A percentile compares a stretch with the other conserved stretches of the same genome.
Evolutionary conservation across 1,140 invertebrate species (phyloP).

Genomic region (Ylistrum balloti): DNA sequence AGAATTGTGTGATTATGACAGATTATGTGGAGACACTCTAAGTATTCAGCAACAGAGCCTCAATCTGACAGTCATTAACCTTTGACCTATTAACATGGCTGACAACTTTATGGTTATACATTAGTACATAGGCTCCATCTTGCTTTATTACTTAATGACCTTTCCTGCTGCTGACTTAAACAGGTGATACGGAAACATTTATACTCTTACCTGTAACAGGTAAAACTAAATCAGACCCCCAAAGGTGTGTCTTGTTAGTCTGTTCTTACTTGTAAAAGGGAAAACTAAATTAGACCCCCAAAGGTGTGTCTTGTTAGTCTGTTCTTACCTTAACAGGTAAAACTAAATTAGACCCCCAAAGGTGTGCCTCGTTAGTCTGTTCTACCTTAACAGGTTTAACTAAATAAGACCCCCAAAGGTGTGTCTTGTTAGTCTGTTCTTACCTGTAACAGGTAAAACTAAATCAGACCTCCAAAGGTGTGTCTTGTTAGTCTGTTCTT

Average conservation of each 20-base stretch:
- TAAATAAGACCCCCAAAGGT: neutral
- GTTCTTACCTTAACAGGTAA: too few relatives aligned
- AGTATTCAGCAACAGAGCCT: neutral
- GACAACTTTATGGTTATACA: constrained; percentile 28
- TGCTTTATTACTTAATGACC: neutral
- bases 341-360: neutral
- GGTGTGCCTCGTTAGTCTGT: too few relatives aligned
- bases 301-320: neutral
- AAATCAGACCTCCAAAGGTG: neutral
- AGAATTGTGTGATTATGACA: too few relatives aligned
- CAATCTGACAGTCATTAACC: neutral
- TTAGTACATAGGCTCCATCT: constrained; percentile 11
- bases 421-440: too few relatives aligned
- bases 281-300: neutral
- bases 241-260: neutral
- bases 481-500: too few relatives aligned
- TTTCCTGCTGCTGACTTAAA: neutral
- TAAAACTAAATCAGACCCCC: neutral
- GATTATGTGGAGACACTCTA: too few relatives aligned
- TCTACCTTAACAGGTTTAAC: too few relatives aligned
- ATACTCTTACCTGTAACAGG: neutral
- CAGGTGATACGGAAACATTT: neutral
- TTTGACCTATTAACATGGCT: neutral
- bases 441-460: neutral
- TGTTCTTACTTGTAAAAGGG: neutral